Base-by-base conservation (phyloP, 2,888 invertebrate genomes). In the Drosophila nr. medialis region DNA sequence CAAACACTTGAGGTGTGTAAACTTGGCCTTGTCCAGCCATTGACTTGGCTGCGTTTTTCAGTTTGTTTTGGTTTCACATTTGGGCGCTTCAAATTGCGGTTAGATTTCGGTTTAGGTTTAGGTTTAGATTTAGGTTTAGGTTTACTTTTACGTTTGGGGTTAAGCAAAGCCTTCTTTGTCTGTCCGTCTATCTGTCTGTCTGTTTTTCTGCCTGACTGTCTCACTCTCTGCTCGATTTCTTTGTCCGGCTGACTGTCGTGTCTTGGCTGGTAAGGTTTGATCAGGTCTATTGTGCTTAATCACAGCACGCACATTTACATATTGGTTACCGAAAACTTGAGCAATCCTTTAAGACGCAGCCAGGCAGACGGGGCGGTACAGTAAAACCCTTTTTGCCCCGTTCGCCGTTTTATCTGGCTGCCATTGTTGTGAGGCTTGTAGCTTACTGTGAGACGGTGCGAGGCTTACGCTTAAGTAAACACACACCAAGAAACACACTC, bases 221-320 rank as follows among this genome's bases (percentile, higher is more conserved):
- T 24, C 2, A 24, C 24, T 15, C 45, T 8, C 15, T 15, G 4
- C 45, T 45, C 24, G 24, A 15, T 45, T 24, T 45, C 24, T 24
- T 55, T 45, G 55, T 34, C 34, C 27, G 27, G 34, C 29, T 53
- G 42, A 53, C 29, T 55, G 48, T 40, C 45, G 24, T 67, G 54
- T 4, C 45, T 45, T 42, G 30, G 34, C 30, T 40, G 69, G 59
- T 24, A 24, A 60, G 61, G 58, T 58, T 69, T 60, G 69, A 60
- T 64, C 51, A 56, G 77, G 68, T 55, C 72, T 76, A 83, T 87
- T 87, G 84, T 87, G 86, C 89, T 89, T 87, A 87, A 87, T 87
- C 86, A 87, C 90, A 90, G 90, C 86, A 90, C 90, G 86, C 90
- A 87, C 86, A 87, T 87, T 87, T 87, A 90, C 86, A 87, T 87